Percentiles rank a stretch among this genome's conserved stretches.
Conservation (phyloP, 2,113 vertebrate genomes). For the Alouatta palliata region DNA sequence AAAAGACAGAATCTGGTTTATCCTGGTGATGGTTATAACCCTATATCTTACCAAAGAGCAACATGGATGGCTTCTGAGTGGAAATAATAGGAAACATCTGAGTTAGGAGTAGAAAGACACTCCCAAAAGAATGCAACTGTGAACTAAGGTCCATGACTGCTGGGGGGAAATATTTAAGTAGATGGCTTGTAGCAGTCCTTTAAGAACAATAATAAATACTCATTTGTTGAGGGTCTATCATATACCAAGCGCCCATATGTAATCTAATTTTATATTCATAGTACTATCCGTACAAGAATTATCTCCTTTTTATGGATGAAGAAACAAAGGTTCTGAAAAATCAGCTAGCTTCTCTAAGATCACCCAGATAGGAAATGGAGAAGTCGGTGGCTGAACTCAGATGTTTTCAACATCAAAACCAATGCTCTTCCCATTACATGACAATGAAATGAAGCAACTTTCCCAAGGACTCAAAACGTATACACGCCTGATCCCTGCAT, state of each 20-base stretch:
- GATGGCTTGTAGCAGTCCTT: not conserved
- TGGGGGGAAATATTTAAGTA: not conserved
- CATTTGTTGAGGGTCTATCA: not conserved
- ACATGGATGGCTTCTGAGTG: not conserved
- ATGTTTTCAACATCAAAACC: not conserved
- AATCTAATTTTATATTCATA: not conserved
- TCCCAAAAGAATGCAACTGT: not conserved
- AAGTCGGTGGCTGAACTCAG: not conserved
- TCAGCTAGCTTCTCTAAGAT: not conserved
- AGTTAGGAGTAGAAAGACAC: not conserved
- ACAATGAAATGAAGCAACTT: not conserved
- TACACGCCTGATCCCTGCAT: not conserved
- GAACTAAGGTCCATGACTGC: not conserved
- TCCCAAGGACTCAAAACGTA: not conserved
- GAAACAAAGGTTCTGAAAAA: not conserved
- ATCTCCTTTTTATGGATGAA: not conserved
- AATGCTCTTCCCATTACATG: not conserved
- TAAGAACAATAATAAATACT: not conserved
- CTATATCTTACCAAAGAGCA: not conserved
- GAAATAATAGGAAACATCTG: not conserved
- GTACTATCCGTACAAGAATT: not conserved
- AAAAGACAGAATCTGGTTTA: not conserved
- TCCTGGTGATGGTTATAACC: not conserved
- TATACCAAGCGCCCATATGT: not conserved
- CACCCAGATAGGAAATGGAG: not conserved